Evolutionary conservation across 2,888 invertebrate species (phyloP).

Genomic region (Athalia circularis): DNA sequence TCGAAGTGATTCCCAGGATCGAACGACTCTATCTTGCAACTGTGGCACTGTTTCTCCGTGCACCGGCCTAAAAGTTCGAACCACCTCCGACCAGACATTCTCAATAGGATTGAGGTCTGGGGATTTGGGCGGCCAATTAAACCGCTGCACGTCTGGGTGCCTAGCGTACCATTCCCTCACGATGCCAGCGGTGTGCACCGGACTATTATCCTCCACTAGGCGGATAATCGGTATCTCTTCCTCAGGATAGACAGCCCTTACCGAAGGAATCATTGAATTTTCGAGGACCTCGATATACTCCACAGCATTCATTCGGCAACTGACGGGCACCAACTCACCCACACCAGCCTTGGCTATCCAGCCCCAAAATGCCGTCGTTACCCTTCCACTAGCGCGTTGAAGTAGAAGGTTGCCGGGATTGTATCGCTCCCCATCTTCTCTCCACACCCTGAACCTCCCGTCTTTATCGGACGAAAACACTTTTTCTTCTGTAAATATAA

Average conservation of each 20-base stretch:
- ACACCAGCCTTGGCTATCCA: constrained; percentile 58
- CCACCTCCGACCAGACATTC: not conserved
- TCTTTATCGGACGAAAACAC: not conserved
- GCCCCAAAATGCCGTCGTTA: constrained; percentile 56
- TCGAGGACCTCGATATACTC: not conserved
- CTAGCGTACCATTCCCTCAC: no score
- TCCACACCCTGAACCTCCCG: not conserved
- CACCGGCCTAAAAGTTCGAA: not conserved
- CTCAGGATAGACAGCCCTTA: not conserved
- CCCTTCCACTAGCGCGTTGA: constrained; percentile 46
- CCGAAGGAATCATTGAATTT: not conserved
- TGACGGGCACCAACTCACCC: constrained; percentile 55
- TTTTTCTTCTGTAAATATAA: not conserved
- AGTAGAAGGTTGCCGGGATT: no score
- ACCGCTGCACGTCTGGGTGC: no score
- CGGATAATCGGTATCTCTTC: constrained; percentile 7
- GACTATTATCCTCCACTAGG: not conserved
- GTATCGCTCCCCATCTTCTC: not conserved
- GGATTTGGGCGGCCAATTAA: no score
- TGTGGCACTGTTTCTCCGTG: not conserved
- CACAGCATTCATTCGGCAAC: not conserved
- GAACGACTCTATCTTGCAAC: not conserved
- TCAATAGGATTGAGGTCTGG: no score
- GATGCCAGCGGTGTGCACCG: no score
- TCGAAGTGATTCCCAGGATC: not conserved